phyloP scores from a whole-genome alignment of 2,113 vertebrate species.

The Lagenorhynchus albirostris region DNA sequence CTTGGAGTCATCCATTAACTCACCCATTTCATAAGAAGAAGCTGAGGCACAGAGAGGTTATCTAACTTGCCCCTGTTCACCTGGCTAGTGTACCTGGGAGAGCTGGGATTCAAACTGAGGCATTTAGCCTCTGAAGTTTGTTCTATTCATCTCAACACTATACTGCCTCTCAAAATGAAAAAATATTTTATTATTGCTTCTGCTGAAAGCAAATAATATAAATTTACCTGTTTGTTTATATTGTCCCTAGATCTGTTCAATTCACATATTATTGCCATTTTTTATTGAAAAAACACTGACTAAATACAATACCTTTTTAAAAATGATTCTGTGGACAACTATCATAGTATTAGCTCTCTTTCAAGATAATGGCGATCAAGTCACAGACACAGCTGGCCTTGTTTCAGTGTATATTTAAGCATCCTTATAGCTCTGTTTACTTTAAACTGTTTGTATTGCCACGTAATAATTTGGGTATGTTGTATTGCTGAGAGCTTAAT shows the following conservation, averaged over 20 bases:
- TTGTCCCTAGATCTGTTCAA: conserved; percentile 1
- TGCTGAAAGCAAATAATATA: not conserved
- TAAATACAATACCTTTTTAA: conserved; percentile 7
- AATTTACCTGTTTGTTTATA: not conserved
- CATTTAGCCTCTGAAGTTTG: not conserved
- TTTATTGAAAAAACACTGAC: not conserved
- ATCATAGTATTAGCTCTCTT: not conserved
- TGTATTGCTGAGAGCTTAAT: not conserved
- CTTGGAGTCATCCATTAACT: not conserved
- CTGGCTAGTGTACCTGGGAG: not conserved
- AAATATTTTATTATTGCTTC: not conserved
- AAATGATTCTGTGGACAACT: not conserved
- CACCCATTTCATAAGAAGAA: not conserved
- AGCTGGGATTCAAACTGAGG: not conserved
- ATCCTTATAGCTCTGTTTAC: not conserved
- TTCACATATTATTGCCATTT: not conserved
- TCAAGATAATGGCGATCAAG: not conserved
- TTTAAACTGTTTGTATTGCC: not conserved
- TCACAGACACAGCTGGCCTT: conserved; percentile 6
- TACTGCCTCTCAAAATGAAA: conserved; percentile 4
- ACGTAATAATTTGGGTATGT: not conserved
- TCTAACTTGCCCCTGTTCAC: not conserved
- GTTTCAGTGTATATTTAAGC: not conserved
- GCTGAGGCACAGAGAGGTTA: not conserved
- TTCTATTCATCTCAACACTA: not conserved